Evolutionary conservation across 2,797 vertebrate species (phyloP).

Genomic region (Sebastes trivittatus): DNA sequence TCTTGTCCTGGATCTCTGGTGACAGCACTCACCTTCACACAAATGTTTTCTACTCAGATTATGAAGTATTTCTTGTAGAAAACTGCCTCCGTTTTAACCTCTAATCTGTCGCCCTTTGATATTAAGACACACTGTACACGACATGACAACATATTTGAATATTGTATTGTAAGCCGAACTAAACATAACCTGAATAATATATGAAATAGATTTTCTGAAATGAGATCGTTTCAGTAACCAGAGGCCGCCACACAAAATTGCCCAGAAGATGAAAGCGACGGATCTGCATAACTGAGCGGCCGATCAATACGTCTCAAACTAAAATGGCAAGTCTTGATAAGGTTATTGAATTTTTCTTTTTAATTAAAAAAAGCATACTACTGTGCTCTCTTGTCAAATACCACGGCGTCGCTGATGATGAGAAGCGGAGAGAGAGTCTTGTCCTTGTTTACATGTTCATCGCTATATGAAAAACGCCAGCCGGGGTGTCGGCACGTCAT

Average conservation of each 20-base stretch:
- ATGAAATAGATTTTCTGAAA: constrained; percentile 71
- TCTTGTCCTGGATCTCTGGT: constrained; percentile 42
- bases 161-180: constrained; percentile 52
- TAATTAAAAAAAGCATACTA: constrained; percentile 81
- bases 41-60: background rate
- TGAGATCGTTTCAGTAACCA: constrained; percentile 66
- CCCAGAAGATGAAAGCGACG: constrained; percentile 71
- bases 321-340: constrained; percentile 80
- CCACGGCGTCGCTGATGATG: constrained; percentile 32
- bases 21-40: constrained; percentile 53
- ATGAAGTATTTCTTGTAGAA: background rate
- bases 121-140: constrained; percentile 8
- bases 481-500: constrained; percentile 54
- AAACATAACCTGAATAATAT: constrained; percentile 64
- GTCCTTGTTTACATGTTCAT: constrained; percentile 61
- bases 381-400: constrained; percentile 61
- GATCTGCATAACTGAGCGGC: constrained; percentile 77
- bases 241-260: constrained; percentile 61
- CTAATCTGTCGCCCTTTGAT: constrained; percentile 1
- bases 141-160: constrained; percentile 41
- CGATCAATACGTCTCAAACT: constrained; percentile 77
- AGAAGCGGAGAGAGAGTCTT: constrained; percentile 8
- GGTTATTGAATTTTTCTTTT: constrained; percentile 82
- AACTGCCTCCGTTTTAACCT: background rate
- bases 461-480: constrained; percentile 37